These are phyloP conservation scores for Spinibarbus caldwelli DNA, from an alignment of 2,797 vertebrate genomes.

Conservation along the genomic window DNA sequence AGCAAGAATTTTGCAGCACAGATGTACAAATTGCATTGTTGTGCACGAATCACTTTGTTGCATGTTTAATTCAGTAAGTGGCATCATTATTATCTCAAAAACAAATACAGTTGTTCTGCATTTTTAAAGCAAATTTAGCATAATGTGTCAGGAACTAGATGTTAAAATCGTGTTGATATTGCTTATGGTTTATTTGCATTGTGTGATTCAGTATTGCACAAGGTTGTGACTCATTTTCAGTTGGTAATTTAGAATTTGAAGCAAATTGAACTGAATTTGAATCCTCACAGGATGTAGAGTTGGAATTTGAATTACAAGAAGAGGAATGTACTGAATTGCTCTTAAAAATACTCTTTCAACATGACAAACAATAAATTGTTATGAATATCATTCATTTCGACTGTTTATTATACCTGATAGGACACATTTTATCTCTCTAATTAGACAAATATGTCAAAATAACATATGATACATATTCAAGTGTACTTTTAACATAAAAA, in stretches of 20 bases:
- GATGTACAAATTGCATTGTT: neutral
- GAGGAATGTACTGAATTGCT: neutral
- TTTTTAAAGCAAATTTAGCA: neutral
- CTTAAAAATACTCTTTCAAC: neutral
- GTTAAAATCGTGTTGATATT: neutral
- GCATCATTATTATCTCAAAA: neutral
- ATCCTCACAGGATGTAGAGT: neutral
- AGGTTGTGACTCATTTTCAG: neutral
- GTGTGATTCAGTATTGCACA: neutral
- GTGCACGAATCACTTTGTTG: neutral
- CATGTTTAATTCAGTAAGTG: neutral
- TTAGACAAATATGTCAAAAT: neutral
- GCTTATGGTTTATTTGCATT: neutral
- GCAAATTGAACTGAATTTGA: neutral
- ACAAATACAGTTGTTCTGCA: neutral
- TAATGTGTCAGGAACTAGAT: neutral
- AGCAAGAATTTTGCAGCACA: too few relatives aligned
- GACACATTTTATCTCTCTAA: neutral
- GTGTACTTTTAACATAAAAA: neutral
- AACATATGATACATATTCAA: neutral
- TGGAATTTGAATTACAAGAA: neutral
- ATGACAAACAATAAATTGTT: neutral
- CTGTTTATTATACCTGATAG: neutral
- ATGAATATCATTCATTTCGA: neutral
- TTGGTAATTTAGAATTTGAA: neutral